These are phyloP conservation scores for Pristionchus fissidentatus DNA, from an alignment of 2,888 invertebrate species.

Conservation along the genomic window DNA sequence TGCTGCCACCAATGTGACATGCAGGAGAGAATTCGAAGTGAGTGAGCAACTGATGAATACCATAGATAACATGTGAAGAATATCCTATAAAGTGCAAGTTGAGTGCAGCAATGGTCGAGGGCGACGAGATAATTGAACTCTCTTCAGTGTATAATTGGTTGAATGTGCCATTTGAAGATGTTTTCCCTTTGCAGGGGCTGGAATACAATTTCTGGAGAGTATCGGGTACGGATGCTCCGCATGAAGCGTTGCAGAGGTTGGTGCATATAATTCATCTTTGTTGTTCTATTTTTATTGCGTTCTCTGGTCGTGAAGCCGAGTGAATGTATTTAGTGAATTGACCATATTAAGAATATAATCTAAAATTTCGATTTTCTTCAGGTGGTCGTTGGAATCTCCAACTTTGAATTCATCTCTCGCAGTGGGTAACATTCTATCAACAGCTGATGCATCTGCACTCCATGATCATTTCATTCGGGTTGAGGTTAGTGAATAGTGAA, in stretches of 20 bases:
- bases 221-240: conserved; percentile 17
- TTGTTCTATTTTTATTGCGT: background rate
- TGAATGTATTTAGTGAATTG: background rate
- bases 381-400: conserved; percentile 24
- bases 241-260: conserved; percentile 36
- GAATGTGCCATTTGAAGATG: background rate
- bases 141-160: background rate
- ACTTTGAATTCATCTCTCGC: conserved; percentile 76
- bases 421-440: conserved; percentile 76
- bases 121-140: conserved; percentile 30
- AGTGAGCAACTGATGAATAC: background rate
- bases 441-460: conserved; percentile 76
- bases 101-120: background rate
- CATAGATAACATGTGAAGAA: background rate
- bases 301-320: too few relatives aligned
- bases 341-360: too few relatives aligned
- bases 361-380: background rate
- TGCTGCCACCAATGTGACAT: conserved; percentile 69
- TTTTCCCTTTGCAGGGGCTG: conserved; percentile 9
- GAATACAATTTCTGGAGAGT: conserved; percentile 32
- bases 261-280: too few relatives aligned
- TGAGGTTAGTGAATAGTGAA: conserved; percentile 47
- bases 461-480: conserved; percentile 74
- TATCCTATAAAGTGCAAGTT: background rate
- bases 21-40: conserved; percentile 61